phyloP scores from a whole-genome alignment of 2,888 invertebrate genomes.

The Thyatira batis region DNA sequence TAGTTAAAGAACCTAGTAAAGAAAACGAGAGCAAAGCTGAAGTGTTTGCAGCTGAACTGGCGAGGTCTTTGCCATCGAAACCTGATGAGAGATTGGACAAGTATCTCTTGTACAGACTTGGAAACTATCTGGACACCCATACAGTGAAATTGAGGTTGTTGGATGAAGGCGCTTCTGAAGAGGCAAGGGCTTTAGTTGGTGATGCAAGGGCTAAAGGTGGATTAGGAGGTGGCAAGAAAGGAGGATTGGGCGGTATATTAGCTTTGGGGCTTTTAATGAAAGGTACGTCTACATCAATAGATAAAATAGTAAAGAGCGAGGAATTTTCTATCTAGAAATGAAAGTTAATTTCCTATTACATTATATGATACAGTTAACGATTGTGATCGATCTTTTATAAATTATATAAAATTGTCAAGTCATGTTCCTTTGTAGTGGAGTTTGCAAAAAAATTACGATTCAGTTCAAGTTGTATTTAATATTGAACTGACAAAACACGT shows the following conservation, averaged over 20 bases:
- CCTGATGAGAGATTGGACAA: slow-evolving; percentile 89
- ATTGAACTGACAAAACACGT: no score
- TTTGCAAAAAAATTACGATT: neutral
- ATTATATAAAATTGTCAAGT: no score
- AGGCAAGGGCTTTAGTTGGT: slow-evolving; percentile 81
- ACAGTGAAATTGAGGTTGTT: slow-evolving; percentile 87
- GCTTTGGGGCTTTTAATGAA: slow-evolving; percentile 85
- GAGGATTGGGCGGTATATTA: slow-evolving; percentile 78
- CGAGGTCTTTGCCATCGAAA: slow-evolving; percentile 88
- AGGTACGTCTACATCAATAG: slow-evolving; percentile 63
- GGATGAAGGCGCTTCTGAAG: slow-evolving; percentile 83
- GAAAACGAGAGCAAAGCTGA: slow-evolving; percentile 84
- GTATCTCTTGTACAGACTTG: slow-evolving; percentile 87
- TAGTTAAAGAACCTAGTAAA: slow-evolving; percentile 83
- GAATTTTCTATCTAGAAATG: neutral
- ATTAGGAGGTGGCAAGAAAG: slow-evolving; percentile 71
- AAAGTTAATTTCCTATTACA: neutral
- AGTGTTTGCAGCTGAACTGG: slow-evolving; percentile 87
- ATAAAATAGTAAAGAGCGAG: neutral
- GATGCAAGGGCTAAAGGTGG: slow-evolving; percentile 80
- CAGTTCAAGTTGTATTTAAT: neutral
- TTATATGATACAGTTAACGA: neutral
- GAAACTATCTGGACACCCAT: slow-evolving; percentile 87
- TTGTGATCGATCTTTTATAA: neutral
- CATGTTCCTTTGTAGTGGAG: no score